Base-by-base conservation (phyloP, 2,888 invertebrate genomes). In the Homarus gammarus region DNA sequence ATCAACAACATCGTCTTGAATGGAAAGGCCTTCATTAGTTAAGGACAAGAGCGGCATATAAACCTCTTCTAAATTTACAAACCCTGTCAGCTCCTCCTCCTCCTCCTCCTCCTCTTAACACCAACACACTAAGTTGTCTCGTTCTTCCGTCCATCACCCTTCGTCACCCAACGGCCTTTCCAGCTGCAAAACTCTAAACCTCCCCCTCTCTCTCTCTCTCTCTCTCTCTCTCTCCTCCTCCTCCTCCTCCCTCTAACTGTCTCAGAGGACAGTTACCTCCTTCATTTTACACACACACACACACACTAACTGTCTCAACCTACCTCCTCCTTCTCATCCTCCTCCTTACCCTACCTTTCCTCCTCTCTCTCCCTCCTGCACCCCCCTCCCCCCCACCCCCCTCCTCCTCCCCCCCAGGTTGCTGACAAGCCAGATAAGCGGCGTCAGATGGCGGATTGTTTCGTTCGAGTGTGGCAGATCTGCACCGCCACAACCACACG, bases 381-480 rank as follows among this genome's bases (percentile, higher is more conserved):
- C 51, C 78, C 12, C 12, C 36, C 22, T 1, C 18, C 36, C 75
- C 15, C 2, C 2, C 2, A 18, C 56, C 31, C 51, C 78, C 33
- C 81, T 22, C 27, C 22, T 72, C 51, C 22, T 31, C 38, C 36
- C 75, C 18, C 51, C 75, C 75, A 27, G 61, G n/a, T 38, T 75
- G 77, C 84, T 84, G 84, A 84, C 84, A 84, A 84, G 75, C 84
- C 84, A 84, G 84, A 84, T 84, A 84, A 84, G 84, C 84, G 79
- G n/a, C 79, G 36, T 79, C 79, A 22, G 36, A 56, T 79, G 79
- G 36, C 18, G 36, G 79, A 79, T 79, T 27, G 18, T n/a, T 61
- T 61, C 38, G 0, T 12, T 61, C 61, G 15, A 56, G 10, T 61
- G 61, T 18, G 61, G 79, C 79, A 18, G 36, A 61, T 61, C 79